Evolutionary conservation across 2,888 invertebrate species (phyloP).

Genomic region (Ethmia dodecea): DNA sequence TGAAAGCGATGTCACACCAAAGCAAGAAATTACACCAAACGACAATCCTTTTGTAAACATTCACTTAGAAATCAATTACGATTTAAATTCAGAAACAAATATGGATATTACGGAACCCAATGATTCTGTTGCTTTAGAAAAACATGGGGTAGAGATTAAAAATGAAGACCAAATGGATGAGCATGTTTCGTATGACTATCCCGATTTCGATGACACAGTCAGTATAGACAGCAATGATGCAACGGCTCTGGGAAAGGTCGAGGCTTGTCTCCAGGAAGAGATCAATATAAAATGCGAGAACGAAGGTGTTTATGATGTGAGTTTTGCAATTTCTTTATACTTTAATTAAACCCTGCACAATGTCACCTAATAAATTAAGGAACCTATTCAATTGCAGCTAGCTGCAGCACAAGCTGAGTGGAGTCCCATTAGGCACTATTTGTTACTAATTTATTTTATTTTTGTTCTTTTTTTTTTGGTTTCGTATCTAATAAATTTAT

Average conservation of each 20-base stretch:
- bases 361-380: no score
- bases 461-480: no score
- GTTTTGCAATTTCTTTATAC: no score
- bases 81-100: conserved; percentile 1
- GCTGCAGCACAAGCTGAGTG: no score
- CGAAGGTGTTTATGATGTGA: conserved; percentile 32
- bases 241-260: conserved; percentile 51
- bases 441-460: no score
- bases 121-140: conserved; percentile 14
- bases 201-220: conserved; percentile 20
- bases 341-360: no score
- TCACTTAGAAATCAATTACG: conserved; percentile 8
- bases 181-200: conserved; percentile 44
- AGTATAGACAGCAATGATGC: conserved; percentile 61
- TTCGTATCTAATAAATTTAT: no score
- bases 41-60: conserved; percentile 8
- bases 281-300: conserved; percentile 40
- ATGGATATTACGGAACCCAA: conserved; percentile 10
- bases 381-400: no score
- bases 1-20: not conserved
- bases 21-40: not conserved
- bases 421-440: no score
- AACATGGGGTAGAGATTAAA: conserved; percentile 20
- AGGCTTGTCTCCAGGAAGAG: conserved; percentile 54
- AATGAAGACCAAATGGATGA: conserved; percentile 38